Evolutionary conservation across 2,113 vertebrate genomes (phyloP), one percentile per base, ranked within the genome.

Genomic region (Atlantisia rogersi): DNA sequence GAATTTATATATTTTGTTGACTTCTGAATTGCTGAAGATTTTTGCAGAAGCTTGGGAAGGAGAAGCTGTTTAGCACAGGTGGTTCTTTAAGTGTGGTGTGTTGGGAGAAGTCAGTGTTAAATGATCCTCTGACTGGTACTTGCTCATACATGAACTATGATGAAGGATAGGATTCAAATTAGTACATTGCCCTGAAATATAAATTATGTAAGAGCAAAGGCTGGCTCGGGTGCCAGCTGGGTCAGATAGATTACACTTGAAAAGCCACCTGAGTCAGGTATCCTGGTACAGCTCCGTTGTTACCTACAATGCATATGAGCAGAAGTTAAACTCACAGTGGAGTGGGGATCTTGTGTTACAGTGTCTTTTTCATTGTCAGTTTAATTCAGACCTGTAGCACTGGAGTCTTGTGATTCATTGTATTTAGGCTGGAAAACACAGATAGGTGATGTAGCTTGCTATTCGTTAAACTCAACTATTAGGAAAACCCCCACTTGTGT

Each of bases 1-100:
- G 63, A 96, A 87, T 82, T 95, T 35, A 63, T 96, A 31, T 84
- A 90, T 95, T 96, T 95, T 96, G 46, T 95, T 93, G 60, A 88
- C 78, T 93, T 94, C 81, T 75, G 87, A 97, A 88, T 69, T 81
- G 70, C 92, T 92, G 88, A 92, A 89, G 82, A 94, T 93, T 96
- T 94, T 90, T 92, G 78, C 42, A 84, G 40, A 70, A 79, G 80
- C 65, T 97, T 42, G 29, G 71, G 75, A 95, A 95, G 85, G 76
- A 94, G 74, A 96, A 92, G 62, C 65, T 94, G 48, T 91, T 95
- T 91, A 96, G 88, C 55, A 80, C 65, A 76, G 52, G 67, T 84
- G 59, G 65, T 91, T 96, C 83, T 95, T 70, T 89, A 92, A 92
- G 81, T 56, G 78, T 68, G 75, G 82, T 71, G 56, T 75, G 59